Percentiles rank a stretch among this genome's conserved stretches.
These are phyloP conservation scores for Zenarchopterus dispar DNA, from an alignment of 2,797 vertebrate species.

Conservation along the genomic window DNA sequence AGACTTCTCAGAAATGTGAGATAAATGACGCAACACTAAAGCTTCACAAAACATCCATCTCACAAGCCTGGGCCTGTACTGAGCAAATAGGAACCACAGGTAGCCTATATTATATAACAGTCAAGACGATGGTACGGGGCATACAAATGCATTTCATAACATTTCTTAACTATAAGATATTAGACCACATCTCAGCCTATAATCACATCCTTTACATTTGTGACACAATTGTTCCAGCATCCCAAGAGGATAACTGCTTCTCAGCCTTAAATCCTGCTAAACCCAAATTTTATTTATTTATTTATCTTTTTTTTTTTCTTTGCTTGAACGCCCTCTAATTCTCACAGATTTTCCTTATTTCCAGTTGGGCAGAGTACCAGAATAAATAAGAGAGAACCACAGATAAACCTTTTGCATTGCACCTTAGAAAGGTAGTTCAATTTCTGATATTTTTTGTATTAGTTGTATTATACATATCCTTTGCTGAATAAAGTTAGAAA, in stretches of 20 bases:
- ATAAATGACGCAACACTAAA: conserved; percentile 33
- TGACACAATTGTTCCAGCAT: conserved; percentile 16
- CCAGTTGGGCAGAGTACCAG: background rate
- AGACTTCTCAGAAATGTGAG: conserved; percentile 49
- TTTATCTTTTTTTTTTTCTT: background rate
- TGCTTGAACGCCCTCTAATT: conserved; percentile 16
- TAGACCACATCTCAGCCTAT: background rate
- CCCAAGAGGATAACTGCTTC: conserved; percentile 15
- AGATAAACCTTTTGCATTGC: background rate
- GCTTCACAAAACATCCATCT: conserved; percentile 42
- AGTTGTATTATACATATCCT: too few relatives aligned
- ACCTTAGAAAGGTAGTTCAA: conserved; percentile 2
- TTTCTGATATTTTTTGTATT: too few relatives aligned
- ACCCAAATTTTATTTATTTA: too few relatives aligned
- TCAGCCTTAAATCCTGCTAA: conserved; percentile 6
- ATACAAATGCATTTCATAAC: conserved; percentile 17
- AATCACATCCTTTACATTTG: conserved; percentile 12
- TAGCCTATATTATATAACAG: conserved; percentile 23
- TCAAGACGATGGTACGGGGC: conserved; percentile 11
- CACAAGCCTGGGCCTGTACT: conserved; percentile 48
- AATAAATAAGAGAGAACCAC: background rate
- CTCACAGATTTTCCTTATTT: conserved; percentile 17
- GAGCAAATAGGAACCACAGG: conserved; percentile 35
- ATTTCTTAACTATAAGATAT: conserved; percentile 6
- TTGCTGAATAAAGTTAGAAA: too few relatives aligned